These are phyloP conservation scores for Gavialis gangeticus DNA, from an alignment of 2,113 vertebrate species.

Conservation along the genomic window DNA sequence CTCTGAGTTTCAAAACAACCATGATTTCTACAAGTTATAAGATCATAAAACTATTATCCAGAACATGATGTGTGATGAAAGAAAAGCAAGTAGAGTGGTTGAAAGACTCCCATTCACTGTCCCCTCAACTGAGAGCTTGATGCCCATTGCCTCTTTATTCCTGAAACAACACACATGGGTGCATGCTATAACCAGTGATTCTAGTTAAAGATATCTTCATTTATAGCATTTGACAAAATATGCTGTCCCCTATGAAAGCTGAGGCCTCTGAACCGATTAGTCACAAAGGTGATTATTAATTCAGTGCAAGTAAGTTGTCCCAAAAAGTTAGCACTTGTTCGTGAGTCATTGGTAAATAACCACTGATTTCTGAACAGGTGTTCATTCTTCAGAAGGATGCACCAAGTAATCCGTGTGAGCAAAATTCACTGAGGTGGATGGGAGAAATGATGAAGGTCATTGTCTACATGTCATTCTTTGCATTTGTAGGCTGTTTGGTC, in stretches of 20 bases:
- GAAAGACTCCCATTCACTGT: not conserved
- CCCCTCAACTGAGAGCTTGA: not conserved
- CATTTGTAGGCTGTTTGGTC: not conserved
- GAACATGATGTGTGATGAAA: not conserved
- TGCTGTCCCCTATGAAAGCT: no score
- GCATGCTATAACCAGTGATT: not conserved
- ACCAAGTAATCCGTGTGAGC: not conserved
- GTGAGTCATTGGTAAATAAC: not conserved
- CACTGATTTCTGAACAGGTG: not conserved
- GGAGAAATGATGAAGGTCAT: not conserved
- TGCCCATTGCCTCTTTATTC: not conserved
- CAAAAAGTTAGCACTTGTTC: not conserved
- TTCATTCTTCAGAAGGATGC: slow-evolving; percentile 15
- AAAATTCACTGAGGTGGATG: not conserved
- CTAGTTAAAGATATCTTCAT: not conserved
- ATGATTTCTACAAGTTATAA: not conserved
- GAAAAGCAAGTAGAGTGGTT: not conserved
- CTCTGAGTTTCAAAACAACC: not conserved
- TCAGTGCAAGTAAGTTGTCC: not conserved
- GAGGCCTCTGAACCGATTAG: no score
- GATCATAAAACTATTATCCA: not conserved
- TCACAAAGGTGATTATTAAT: no score
- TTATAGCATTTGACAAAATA: no score
- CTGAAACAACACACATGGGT: not conserved
- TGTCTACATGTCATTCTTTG: slow-evolving; percentile 23